Evolutionary conservation across 2,113 vertebrate species (phyloP).

Genomic region (Ammodytes dubius): DNA sequence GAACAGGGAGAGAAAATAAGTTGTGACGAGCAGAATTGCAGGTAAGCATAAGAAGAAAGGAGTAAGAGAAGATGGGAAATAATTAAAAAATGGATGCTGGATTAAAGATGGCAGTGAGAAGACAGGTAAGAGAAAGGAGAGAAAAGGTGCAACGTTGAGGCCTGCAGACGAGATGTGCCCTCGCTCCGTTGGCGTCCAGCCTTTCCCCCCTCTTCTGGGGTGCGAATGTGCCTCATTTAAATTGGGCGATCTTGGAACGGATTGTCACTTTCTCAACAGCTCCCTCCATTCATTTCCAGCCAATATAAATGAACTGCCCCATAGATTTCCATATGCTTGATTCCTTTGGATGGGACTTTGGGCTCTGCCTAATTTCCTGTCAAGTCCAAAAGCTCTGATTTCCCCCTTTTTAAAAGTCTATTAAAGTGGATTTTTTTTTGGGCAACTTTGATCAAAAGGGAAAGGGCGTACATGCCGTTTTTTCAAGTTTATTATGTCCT

Average conservation of each 20-base stretch:
- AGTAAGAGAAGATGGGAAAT: not conserved
- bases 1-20: not conserved
- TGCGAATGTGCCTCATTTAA: conserved; percentile 73
- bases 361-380: conserved; percentile 66
- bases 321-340: conserved; percentile 74
- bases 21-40: not conserved
- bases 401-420: conserved; percentile 60
- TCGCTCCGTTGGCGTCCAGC: conserved; percentile 37
- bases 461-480: conserved; percentile 50
- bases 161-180: conserved; percentile 28
- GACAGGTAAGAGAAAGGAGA: not conserved
- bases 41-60: not conserved
- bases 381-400: conserved; percentile 65
- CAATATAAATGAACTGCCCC: conserved; percentile 72
- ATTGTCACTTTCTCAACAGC: conserved; percentile 64
- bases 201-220: conserved; percentile 45
- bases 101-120: conserved; percentile 6
- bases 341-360: conserved; percentile 64
- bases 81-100: not conserved
- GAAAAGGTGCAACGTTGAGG: conserved; percentile 19
- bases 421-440: conserved; percentile 63
- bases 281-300: conserved; percentile 67
- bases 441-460: conserved; percentile 69
- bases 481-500: conserved; percentile 60
- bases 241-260: conserved; percentile 61